Percentiles rank a stretch among this genome's conserved stretches.
Evolutionary conservation across 2,113 vertebrate species (phyloP).

Genomic region (Cricetomys ansorgei): DNA sequence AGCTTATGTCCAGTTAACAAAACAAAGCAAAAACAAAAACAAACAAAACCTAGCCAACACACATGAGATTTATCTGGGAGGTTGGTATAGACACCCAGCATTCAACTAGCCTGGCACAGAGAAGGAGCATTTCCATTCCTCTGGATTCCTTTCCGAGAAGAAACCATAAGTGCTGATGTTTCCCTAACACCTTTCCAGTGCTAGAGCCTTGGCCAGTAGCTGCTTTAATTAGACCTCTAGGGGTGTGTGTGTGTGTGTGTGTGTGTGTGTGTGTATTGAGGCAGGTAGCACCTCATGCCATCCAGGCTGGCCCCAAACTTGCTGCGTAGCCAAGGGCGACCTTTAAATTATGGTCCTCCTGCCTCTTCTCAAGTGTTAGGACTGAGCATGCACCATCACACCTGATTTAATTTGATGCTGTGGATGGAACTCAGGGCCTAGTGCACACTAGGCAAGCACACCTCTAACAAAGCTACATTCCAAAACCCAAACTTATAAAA

Average conservation of each 20-base stretch:
- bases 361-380: background rate
- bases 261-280: background rate
- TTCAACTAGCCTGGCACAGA: background rate
- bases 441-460: background rate
- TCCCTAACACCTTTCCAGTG: background rate
- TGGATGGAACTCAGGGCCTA: background rate
- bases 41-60: background rate
- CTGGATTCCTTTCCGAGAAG: background rate
- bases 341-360: background rate
- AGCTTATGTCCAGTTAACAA: background rate
- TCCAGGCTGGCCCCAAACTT: background rate
- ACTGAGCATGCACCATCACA: background rate
- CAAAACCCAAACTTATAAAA: background rate
- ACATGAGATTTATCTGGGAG: background rate
- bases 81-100: background rate
- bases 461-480: background rate
- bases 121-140: background rate
- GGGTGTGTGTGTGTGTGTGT: background rate
- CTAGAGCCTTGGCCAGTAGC: background rate
- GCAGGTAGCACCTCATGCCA: background rate
- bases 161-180: background rate
- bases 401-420: no score
- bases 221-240: background rate
- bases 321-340: no score
- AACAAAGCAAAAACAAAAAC: background rate